A percentile compares a stretch with the other conserved stretches of the same genome.
These are phyloP conservation scores for Pteria penguin DNA, from an alignment of 2,888 invertebrate species.

Conservation along the genomic window DNA sequence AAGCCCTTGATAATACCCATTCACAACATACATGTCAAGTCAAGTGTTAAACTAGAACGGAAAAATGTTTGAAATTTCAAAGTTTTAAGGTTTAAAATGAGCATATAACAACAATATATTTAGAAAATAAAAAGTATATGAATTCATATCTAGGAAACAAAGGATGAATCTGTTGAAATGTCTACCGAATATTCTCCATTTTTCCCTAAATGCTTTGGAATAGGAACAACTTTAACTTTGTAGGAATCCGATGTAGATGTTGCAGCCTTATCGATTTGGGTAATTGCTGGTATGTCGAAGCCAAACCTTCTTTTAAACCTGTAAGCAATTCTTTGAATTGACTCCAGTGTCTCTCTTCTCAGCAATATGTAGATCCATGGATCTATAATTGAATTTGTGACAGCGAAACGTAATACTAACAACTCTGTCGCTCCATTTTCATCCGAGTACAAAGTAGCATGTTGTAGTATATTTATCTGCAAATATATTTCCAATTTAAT, in stretches of 20 bases:
- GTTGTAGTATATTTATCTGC: conserved; percentile 9
- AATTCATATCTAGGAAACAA: no score
- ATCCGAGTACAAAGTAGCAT: background rate
- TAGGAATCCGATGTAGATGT: background rate
- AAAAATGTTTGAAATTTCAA: no score
- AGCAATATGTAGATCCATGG: conserved; percentile 22
- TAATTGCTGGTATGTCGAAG: background rate
- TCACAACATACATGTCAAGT: no score
- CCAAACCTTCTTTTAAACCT: background rate
- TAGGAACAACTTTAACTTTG: no score
- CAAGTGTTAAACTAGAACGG: no score
- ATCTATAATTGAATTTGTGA: conserved; percentile 9
- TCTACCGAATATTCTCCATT: no score
- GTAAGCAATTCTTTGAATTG: background rate
- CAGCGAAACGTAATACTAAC: conserved; percentile 2
- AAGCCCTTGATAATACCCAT: no score
- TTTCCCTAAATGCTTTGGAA: no score
- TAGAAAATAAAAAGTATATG: no score
- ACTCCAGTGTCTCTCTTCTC: conserved; percentile 4
- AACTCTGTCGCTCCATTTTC: conserved; percentile 1
- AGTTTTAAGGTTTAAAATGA: no score
- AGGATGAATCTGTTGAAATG: no score
- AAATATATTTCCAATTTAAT: background rate
- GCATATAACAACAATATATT: no score
- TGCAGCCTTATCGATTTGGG: background rate